These are phyloP conservation scores for Premnoplex brunnescens DNA, from an alignment of 2,797 vertebrate species.

Conservation along the genomic window DNA sequence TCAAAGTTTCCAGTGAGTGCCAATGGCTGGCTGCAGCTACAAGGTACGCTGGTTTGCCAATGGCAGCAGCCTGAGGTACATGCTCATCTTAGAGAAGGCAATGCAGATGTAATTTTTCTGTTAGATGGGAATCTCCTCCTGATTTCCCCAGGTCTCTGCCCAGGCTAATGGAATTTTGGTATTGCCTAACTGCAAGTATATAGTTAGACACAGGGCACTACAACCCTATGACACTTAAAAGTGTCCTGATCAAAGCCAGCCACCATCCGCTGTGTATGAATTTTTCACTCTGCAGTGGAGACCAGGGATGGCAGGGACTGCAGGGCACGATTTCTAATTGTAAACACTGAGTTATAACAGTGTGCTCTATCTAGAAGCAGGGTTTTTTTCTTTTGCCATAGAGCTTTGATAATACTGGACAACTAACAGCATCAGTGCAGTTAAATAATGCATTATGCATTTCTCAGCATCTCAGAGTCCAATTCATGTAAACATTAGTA, in stretches of 20 bases:
- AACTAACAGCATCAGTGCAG: not conserved
- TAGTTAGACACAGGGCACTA: not conserved
- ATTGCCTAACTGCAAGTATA: not conserved
- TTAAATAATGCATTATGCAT: not conserved
- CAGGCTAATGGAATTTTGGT: not conserved
- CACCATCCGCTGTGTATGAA: fast-evolving
- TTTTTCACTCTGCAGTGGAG: not conserved
- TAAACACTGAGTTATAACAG: not conserved
- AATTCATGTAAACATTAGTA: not conserved
- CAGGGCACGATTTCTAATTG: not conserved
- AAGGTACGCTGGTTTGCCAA: not conserved
- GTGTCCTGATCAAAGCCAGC: not conserved
- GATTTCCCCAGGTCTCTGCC: not conserved
- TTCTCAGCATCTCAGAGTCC: not conserved
- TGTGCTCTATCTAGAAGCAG: not conserved
- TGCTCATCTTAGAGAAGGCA: not conserved
- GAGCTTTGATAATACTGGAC: not conserved
- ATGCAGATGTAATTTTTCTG: not conserved
- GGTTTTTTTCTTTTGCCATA: not conserved
- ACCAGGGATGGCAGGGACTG: not conserved
- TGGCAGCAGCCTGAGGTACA: not conserved
- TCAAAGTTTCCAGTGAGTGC: not conserved
- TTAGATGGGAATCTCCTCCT: not conserved
- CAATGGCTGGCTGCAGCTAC: not conserved
- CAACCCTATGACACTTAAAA: not conserved